Evolutionary conservation across 2,797 vertebrate genomes (phyloP).

Genomic region (Sebastiscus tertius): DNA sequence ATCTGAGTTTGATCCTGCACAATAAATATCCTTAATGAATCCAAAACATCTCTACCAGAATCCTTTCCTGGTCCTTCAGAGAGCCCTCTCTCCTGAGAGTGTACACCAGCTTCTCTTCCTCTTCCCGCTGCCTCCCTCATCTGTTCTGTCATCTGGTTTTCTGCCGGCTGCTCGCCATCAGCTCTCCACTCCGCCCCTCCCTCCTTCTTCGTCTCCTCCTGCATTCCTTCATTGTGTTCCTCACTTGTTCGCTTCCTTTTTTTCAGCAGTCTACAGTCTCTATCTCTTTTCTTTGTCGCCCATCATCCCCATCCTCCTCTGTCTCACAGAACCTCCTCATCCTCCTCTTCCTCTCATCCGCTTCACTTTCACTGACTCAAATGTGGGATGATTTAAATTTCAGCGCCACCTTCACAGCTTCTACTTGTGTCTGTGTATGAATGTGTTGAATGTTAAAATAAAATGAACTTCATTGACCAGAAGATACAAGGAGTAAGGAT

Average conservation of each 20-base stretch:
- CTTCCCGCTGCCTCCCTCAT: neutral
- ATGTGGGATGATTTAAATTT: neutral
- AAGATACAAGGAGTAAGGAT: no score
- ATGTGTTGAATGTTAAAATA: no score
- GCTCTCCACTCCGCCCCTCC: neutral
- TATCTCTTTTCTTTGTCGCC: neutral
- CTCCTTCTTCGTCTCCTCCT: slow-evolving; percentile 18
- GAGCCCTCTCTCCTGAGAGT: neutral
- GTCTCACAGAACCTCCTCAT: neutral
- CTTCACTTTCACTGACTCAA: neutral
- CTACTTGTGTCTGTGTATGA: neutral
- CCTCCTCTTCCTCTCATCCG: neutral
- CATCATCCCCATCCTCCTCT: slow-evolving; percentile 7
- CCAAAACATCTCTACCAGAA: neutral
- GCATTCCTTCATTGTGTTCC: slow-evolving; percentile 39
- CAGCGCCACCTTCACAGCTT: neutral
- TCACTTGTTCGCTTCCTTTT: slow-evolving; percentile 15
- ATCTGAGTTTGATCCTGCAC: neutral
- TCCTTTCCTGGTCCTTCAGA: neutral
- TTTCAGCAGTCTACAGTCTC: slow-evolving; percentile 8
- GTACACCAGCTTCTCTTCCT: neutral
- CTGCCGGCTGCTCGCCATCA: slow-evolving; percentile 24
- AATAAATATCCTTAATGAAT: neutral
- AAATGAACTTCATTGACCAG: neutral
- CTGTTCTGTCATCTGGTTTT: slow-evolving; percentile 34